phyloP scores from a whole-genome alignment of 2,113 vertebrate genomes.

The Ginglymostoma cirratum region DNA sequence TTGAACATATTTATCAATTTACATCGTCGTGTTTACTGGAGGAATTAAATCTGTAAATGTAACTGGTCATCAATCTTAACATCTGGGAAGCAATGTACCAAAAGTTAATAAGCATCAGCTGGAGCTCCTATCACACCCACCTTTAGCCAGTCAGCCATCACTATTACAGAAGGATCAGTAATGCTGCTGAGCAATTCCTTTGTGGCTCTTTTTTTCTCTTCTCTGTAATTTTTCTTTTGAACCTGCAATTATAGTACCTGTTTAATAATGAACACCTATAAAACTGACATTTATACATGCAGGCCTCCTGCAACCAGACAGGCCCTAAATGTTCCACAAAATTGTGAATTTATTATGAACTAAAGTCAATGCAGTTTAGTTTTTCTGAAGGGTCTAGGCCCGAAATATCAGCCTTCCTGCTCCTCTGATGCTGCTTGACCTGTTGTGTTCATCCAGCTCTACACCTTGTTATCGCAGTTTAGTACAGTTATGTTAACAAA shows the following conservation, averaged over 20 bases:
- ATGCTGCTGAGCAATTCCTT: conserved; percentile 97
- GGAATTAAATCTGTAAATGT: not conserved
- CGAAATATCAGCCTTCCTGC: too few relatives aligned
- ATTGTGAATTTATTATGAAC: not conserved
- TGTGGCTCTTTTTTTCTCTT: conserved; percentile 94
- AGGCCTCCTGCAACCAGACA: conserved; percentile 27
- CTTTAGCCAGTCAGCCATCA: conserved; percentile 98
- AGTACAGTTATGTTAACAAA: not conserved
- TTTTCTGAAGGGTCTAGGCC: too few relatives aligned
- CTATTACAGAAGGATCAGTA: conserved; percentile 92
- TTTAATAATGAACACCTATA: conserved; percentile 27
- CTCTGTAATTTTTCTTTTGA: conserved; percentile 97
- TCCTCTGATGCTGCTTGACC: too few relatives aligned
- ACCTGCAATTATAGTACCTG: conserved; percentile 61
- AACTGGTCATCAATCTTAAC: not conserved
- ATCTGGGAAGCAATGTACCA: not conserved
- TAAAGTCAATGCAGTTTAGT: not conserved
- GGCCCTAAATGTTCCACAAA: conserved; percentile 12
- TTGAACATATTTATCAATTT: not conserved
- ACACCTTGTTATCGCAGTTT: too few relatives aligned
- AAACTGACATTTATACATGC: not conserved
- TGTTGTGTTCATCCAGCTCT: too few relatives aligned
- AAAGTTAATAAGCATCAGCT: not conserved
- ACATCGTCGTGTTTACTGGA: too few relatives aligned
- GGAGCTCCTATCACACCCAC: conserved; percentile 48